Evolutionary conservation across 2,113 vertebrate species (phyloP).

Genomic region (Uria lomvia): DNA sequence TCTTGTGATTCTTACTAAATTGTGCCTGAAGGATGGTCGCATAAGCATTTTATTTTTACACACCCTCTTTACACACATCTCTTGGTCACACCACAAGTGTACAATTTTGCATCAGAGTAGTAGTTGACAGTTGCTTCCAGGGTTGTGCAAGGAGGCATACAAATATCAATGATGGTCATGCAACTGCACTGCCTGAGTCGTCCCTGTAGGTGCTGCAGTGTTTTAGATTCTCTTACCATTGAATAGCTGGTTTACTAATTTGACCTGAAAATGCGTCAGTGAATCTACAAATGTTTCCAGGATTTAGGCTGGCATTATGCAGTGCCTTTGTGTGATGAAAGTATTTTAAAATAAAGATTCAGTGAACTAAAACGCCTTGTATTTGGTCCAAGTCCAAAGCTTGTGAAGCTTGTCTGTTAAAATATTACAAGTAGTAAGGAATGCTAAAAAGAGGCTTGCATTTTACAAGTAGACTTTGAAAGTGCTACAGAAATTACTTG

Average conservation of each 20-base stretch:
- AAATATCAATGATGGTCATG: not conserved
- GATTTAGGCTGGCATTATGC: not conserved
- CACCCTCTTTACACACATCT: not conserved
- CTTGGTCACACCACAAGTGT: not conserved
- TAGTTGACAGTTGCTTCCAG: not conserved
- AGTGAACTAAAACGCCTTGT: not conserved
- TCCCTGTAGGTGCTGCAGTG: not conserved
- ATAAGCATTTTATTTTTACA: not conserved
- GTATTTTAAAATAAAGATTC: not conserved
- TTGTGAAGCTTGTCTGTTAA: not conserved
- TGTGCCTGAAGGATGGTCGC: not conserved
- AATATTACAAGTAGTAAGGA: not conserved
- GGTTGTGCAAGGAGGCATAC: not conserved
- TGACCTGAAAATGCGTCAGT: not conserved
- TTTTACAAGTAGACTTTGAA: not conserved
- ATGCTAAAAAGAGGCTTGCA: not conserved
- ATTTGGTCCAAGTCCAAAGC: not conserved
- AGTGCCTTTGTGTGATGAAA: not conserved
- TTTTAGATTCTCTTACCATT: not conserved
- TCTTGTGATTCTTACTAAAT: not conserved
- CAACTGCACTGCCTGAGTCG: not conserved
- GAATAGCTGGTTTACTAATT: not conserved
- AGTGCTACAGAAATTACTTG: not conserved
- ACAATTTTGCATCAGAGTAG: not conserved
- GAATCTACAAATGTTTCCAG: not conserved